phyloP scores from a whole-genome alignment of 2,888 invertebrate genomes.

The Tenodera sinensis region DNA sequence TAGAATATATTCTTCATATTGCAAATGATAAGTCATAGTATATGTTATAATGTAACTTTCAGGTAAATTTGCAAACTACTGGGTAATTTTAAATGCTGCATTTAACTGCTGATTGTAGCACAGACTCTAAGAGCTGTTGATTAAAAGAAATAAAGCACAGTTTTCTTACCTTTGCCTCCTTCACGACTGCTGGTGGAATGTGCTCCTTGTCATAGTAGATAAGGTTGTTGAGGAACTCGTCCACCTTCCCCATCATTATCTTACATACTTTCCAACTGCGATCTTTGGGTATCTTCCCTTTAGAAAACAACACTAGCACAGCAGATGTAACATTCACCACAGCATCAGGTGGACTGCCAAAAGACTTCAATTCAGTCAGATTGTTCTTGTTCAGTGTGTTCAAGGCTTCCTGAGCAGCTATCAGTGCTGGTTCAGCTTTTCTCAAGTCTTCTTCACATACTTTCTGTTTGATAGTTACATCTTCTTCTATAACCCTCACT shows the following conservation, averaged over 20 bases:
- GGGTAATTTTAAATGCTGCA: too few relatives aligned
- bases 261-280: conserved; percentile 90
- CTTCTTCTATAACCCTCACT: conserved; percentile 84
- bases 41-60: too few relatives aligned
- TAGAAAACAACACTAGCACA: conserved; percentile 79
- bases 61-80: too few relatives aligned
- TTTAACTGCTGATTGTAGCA: too few relatives aligned
- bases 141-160: background rate
- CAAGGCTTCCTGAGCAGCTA: conserved; percentile 85
- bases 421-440: conserved; percentile 86
- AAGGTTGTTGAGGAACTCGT: conserved; percentile 77
- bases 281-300: conserved; percentile 76
- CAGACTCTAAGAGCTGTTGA: too few relatives aligned
- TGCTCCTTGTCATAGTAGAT: conserved; percentile 91
- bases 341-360: conserved; percentile 85
- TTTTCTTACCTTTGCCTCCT: conserved; percentile 55
- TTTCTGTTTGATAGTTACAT: conserved; percentile 78
- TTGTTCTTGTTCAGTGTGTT: conserved; percentile 92
- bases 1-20: too few relatives aligned
- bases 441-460: conserved; percentile 86
- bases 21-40: too few relatives aligned
- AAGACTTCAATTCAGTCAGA: conserved; percentile 89
- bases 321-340: conserved; percentile 85
- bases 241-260: conserved; percentile 85
- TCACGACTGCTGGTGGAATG: conserved; percentile 82